Evolutionary conservation across 2,797 vertebrate species (phyloP).

Genomic region (Notoglanidium macrostoma): DNA sequence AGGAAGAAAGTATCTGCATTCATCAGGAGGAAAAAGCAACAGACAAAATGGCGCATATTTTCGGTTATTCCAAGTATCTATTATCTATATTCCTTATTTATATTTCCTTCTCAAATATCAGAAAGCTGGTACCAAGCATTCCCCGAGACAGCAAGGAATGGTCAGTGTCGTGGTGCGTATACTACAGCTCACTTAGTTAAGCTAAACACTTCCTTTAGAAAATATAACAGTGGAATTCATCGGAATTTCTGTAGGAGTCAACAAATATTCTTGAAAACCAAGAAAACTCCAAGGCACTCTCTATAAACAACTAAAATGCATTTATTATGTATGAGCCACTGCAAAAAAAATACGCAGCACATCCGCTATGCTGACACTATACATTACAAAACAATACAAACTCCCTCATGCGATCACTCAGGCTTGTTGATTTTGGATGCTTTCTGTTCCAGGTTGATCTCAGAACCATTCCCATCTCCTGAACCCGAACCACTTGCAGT

Average conservation of each 20-base stretch:
- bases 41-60: neutral
- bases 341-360: neutral
- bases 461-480: neutral
- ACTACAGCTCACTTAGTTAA: neutral
- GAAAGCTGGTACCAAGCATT: neutral
- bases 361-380: too few relatives aligned
- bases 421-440: too few relatives aligned
- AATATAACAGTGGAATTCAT: neutral
- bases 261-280: too few relatives aligned
- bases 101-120: neutral
- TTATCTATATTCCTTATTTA: neutral
- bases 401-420: too few relatives aligned
- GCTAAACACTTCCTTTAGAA: neutral
- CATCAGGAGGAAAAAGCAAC: neutral
- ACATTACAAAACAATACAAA: too few relatives aligned
- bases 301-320: too few relatives aligned
- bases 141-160: neutral
- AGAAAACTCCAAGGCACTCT: too few relatives aligned
- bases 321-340: neutral
- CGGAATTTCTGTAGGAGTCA: neutral
- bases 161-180: neutral
- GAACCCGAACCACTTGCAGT: neutral
- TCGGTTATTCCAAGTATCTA: neutral
- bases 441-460: too few relatives aligned
- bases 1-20: conserved; percentile 29